Conservation (phyloP, 2,888 invertebrate genomes). For the Lypha dubia region DNA sequence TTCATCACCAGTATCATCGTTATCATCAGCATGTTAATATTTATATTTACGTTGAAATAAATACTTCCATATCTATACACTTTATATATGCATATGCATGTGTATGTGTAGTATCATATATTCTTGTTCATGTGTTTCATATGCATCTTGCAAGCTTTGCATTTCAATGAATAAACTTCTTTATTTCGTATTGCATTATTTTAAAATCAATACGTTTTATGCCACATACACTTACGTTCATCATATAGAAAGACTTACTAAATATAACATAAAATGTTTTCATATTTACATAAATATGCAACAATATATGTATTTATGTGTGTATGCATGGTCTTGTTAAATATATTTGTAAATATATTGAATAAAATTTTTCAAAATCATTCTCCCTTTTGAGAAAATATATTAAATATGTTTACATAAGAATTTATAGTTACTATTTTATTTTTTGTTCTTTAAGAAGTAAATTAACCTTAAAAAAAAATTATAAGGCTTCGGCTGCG, state of each 20-base stretch:
- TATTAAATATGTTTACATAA: too few species aligned
- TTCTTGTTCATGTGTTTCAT: constrained; percentile 15
- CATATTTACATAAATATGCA: background rate
- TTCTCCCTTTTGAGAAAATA: too few species aligned
- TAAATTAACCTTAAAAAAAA: too few species aligned
- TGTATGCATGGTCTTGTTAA: too few species aligned
- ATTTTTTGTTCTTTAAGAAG: too few species aligned
- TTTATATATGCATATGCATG: background rate
- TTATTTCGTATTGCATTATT: constrained; percentile 62
- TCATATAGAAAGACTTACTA: background rate
- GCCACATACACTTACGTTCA: constrained; percentile 31
- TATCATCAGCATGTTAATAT: background rate
- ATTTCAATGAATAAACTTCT: constrained; percentile 66
- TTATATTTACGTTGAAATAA: background rate
- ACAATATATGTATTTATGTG: background rate
- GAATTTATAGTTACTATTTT: too few species aligned
- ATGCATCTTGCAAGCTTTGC: constrained; percentile 51
- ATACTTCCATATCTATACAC: background rate
- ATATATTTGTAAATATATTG: too few species aligned
- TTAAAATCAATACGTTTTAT: constrained; percentile 65
- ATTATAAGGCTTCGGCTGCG: too few species aligned
- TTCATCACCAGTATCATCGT: background rate
- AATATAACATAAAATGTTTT: background rate
- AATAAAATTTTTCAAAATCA: too few species aligned
- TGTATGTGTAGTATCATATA: background rate